Conservation (phyloP, 1,140 invertebrate species). For the Mercenaria mercenaria region DNA sequence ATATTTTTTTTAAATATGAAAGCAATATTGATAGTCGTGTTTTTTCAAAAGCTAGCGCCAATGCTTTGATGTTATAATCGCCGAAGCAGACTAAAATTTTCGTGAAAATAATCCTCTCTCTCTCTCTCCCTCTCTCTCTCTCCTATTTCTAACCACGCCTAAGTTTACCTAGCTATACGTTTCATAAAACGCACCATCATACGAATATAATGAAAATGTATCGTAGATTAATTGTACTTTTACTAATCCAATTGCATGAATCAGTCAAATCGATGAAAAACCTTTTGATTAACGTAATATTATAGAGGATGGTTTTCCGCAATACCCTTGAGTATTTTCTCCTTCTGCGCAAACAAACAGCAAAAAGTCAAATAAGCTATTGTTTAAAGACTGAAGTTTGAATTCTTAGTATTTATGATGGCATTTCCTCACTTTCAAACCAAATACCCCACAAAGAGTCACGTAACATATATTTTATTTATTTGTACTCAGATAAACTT, state of each 20-base stretch:
- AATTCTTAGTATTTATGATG: not conserved
- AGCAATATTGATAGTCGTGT: too few relatives aligned
- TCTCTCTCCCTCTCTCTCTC: too few relatives aligned
- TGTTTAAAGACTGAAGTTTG: not conserved
- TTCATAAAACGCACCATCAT: too few relatives aligned
- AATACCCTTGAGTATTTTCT: not conserved
- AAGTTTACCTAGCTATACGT: too few relatives aligned
- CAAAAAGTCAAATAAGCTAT: not conserved
- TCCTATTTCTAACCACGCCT: too few relatives aligned
- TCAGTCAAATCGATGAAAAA: not conserved
- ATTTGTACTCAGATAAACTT: constrained; percentile 26
- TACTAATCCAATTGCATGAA: not conserved
- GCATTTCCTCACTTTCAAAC: constrained; percentile 37
- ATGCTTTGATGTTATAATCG: too few relatives aligned
- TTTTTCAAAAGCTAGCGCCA: too few relatives aligned
- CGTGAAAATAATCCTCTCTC: too few relatives aligned
- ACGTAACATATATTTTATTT: constrained; percentile 31
- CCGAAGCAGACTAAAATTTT: too few relatives aligned
- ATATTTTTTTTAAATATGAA: too few relatives aligned
- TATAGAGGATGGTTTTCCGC: not conserved
- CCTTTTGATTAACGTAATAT: not conserved
- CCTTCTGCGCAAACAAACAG: not conserved
- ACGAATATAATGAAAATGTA: too few relatives aligned
- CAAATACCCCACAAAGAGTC: constrained; percentile 17
- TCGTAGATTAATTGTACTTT: not conserved